These are phyloP conservation scores for Papilio protenor DNA, from an alignment of 2,888 invertebrate species.

Conservation along the genomic window DNA sequence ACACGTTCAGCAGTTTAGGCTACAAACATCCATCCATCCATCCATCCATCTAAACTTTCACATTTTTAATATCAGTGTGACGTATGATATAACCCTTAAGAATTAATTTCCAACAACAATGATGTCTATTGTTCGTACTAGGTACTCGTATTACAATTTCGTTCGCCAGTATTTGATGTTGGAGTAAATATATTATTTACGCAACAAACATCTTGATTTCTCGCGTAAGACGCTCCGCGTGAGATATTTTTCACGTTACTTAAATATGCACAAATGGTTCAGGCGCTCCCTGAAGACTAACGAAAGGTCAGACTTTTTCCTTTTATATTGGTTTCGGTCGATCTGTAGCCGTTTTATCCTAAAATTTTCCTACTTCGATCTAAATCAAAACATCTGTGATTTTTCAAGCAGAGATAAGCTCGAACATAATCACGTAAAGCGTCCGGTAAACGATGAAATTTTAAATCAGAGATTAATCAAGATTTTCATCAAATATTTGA, in stretches of 20 bases:
- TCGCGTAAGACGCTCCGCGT: slow-evolving; percentile 47
- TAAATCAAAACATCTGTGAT: slow-evolving; percentile 11
- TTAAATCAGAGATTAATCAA: not conserved
- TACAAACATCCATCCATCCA: too few species aligned
- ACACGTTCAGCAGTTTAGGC: too few species aligned
- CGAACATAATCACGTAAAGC: not conserved
- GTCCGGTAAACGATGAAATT: not conserved
- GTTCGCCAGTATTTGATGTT: slow-evolving; percentile 48
- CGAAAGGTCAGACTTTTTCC: slow-evolving; percentile 47
- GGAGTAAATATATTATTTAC: slow-evolving; percentile 50
- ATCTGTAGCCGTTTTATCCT: slow-evolving; percentile 42
- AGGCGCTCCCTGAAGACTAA: slow-evolving; percentile 50
- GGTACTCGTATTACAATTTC: slow-evolving; percentile 47
- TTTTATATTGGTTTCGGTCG: slow-evolving; percentile 49
- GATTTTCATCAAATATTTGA: not conserved
- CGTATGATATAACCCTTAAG: too few species aligned
- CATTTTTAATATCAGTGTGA: too few species aligned
- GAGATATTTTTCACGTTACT: slow-evolving; percentile 56
- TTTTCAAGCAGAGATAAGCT: not conserved
- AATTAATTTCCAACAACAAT: slow-evolving; percentile 18
- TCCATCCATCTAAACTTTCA: too few species aligned
- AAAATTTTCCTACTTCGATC: not conserved
- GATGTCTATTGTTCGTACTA: slow-evolving; percentile 22
- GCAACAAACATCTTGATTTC: slow-evolving; percentile 52
- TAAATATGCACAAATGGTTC: slow-evolving; percentile 60